Evolutionary conservation across 2,888 invertebrate genomes (phyloP), one percentile per base, ranked within the genome.

Genomic region (Gandaritis pyraliata): DNA sequence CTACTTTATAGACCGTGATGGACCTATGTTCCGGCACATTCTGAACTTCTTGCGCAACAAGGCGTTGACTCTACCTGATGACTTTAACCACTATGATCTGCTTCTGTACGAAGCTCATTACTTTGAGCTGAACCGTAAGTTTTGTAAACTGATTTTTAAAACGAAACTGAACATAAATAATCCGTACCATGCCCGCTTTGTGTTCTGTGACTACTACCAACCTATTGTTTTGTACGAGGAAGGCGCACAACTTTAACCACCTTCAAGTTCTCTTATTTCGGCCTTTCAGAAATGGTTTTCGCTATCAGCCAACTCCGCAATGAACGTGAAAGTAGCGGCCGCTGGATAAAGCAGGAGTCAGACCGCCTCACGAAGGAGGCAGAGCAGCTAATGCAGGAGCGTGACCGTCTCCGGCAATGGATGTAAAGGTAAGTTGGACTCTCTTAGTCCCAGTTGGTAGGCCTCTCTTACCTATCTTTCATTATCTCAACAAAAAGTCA

Each of bases 1-100:
- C 85, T 99, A 99, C 88, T 99, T 99, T 93, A 98, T 99, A 77
- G 99, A 99, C 92, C 94, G 99, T 51, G 99, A 99, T 83, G 99
- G 99, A 2, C 97, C 96, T 71, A 97, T 98, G 96, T 99, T 99
- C 92, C 95, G 99, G 18, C 98, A 99, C 86, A 97, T 99, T 78
- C 94, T 99, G 68, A 99, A 99, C 93, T 99, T 97, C 87, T 95
- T 99, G 94, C 94, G 99, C 77, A 97, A 98, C 85, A 96, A 97
- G 64, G 95, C 96, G 75, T 94, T 98, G 56, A 92, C 97, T 66
- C 94, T 99, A 74, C 97, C 98, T 0, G 95, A 96, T 23, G 95
- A 97, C 84, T 99, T 98, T 86, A 93, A 95, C 30, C 96, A 98
- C 81, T 87, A 97, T 70, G 98, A 98, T 77, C 93, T 98, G 70